Evolutionary conservation across 2,888 invertebrate genomes (phyloP).

Genomic region (Serripes groenlandicus): DNA sequence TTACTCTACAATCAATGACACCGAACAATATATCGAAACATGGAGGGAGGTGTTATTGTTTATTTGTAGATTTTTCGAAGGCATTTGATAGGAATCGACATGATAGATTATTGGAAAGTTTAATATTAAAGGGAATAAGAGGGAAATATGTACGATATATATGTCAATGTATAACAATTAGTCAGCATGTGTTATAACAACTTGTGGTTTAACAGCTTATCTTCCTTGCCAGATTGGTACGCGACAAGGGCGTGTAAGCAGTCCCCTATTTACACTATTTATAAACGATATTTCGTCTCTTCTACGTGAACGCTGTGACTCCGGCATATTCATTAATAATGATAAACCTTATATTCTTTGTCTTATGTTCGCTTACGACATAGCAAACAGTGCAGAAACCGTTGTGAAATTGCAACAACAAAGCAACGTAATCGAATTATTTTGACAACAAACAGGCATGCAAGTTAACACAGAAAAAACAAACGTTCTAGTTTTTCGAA

Average conservation of each 20-base stretch:
- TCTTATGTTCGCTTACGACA: too few relatives aligned
- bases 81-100: constrained; percentile 3
- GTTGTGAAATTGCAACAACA: too few relatives aligned
- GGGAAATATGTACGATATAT: background rate
- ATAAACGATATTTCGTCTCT: background rate
- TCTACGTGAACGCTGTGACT: background rate
- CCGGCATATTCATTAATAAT: too few relatives aligned
- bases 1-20: background rate
- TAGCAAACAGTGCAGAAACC: too few relatives aligned
- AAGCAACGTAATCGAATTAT: too few relatives aligned
- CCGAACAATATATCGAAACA: background rate
- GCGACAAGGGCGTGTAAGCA: background rate
- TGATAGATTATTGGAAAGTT: background rate
- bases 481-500: too few relatives aligned
- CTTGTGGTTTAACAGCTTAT: background rate
- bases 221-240: background rate
- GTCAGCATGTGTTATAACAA: background rate
- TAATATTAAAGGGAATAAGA: background rate
- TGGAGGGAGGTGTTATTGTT: constrained; percentile 3
- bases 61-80: constrained; percentile 9
- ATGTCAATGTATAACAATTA: background rate
- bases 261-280: background rate
- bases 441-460: too few relatives aligned
- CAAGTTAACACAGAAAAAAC: too few relatives aligned
- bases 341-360: too few relatives aligned